phyloP scores from a whole-genome alignment of 2,113 vertebrate genomes.

The Aspiorhynchus laticeps region DNA sequence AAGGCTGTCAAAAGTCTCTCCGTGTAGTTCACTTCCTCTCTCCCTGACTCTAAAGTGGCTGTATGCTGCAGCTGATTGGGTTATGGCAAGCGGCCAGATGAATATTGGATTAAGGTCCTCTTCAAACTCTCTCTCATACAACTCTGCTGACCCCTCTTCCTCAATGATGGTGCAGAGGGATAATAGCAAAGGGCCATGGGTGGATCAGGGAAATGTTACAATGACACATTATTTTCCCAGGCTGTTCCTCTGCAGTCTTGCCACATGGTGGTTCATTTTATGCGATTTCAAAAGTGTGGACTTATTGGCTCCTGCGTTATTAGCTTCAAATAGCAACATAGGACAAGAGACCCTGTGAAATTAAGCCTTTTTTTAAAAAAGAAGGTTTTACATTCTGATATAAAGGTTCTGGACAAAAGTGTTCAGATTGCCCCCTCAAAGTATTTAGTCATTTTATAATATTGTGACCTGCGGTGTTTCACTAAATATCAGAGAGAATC shows the following conservation, averaged over 20 bases:
- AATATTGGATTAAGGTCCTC: conserved; percentile 45
- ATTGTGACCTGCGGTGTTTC: background rate
- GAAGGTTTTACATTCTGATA: too few species aligned
- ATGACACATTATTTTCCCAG: conserved; percentile 31
- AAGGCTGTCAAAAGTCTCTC: background rate
- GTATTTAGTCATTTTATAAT: background rate
- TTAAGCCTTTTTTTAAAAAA: conserved; percentile 4
- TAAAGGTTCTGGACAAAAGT: too few species aligned
- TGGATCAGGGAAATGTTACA: conserved; percentile 34
- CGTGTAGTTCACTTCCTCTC: conserved; percentile 12
- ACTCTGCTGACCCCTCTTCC: background rate
- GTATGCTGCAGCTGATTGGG: conserved; percentile 29
- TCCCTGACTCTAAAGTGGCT: conserved; percentile 26
- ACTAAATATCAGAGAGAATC: background rate
- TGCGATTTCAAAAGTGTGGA: background rate
- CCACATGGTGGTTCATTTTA: conserved; percentile 32
- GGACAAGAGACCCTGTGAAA: background rate
- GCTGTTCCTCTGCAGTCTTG: conserved; percentile 2
- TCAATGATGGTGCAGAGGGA: background rate
- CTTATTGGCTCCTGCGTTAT: background rate
- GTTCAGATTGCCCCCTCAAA: too few species aligned
- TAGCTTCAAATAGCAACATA: conserved; percentile 1
- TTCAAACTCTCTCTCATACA: background rate
- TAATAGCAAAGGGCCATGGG: conserved; percentile 20
- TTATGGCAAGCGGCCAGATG: conserved; percentile 20